These are phyloP conservation scores for Orthonyx spaldingii DNA, from an alignment of 2,113 vertebrate genomes.

Conservation along the genomic window DNA sequence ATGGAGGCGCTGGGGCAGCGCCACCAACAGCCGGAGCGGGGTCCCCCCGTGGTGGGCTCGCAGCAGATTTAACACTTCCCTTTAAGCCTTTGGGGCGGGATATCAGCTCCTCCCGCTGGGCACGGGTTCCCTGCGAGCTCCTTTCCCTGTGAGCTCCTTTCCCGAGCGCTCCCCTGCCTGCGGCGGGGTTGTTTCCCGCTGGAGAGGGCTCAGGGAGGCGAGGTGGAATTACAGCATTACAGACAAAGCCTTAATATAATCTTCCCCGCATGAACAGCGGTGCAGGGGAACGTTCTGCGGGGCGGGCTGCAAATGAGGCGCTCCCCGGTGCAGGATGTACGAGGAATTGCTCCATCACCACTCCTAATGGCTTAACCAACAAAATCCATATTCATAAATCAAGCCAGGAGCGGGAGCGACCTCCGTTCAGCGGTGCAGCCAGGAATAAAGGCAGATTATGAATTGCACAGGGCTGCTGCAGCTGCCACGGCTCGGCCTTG, in stretches of 20 bases:
- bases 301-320: not conserved
- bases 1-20: not conserved
- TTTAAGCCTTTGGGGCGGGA: not conserved
- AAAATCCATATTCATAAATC: constrained; percentile 39
- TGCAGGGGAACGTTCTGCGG: not conserved
- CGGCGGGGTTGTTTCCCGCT: rapidly evolving
- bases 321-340: not conserved
- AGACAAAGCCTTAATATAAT: not conserved
- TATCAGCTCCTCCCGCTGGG: not conserved
- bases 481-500: constrained; percentile 24
- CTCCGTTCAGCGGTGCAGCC: not conserved
- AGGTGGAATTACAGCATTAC: not conserved
- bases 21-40: rapidly evolving
- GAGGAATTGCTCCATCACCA: not conserved
- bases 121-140: not conserved
- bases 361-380: constrained; percentile 42
- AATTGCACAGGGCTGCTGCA: not conserved
- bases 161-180: not conserved
- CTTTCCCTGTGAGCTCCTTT: too few species aligned
- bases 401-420: not conserved
- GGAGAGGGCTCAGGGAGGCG: not conserved
- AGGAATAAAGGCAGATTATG: not conserved
- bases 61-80: not conserved
- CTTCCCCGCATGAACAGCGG: not conserved
- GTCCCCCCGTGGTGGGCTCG: rapidly evolving